Base-by-base conservation (phyloP, 2,888 invertebrate genomes). In the Brassicogethes aeneus region DNA sequence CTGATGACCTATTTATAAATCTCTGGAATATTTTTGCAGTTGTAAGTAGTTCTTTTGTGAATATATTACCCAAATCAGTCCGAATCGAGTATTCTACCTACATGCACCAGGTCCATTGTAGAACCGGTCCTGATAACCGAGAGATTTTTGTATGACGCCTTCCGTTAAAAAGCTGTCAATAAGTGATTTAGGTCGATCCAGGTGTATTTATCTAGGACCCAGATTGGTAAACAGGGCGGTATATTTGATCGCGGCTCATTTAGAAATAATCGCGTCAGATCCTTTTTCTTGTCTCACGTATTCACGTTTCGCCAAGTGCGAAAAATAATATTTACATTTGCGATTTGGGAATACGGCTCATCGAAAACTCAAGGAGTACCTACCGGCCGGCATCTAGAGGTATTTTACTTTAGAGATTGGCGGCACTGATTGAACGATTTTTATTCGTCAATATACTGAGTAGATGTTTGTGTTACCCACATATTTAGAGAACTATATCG, bases 141-240 rank as follows among this genome's bases (percentile, higher is more conserved):
- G n/a, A n/a, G n/a, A n/a, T n/a, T n/a, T n/a, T n/a, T n/a, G n/a
- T 33, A 10, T 10, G 13, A 40, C 17, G 17, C 16, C 16, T 35
- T 29, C 47, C 52, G 47, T 23, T 52, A 54, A 54, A 53, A 46
- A 54, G 48, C 60, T 63, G 62, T 64, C 63, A 61, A 62, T 63
- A 56, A 50, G 48, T 62, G 64, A 65, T 63, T 63, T 63, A 62
- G 62, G 62, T 59, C 45, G 52, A 44, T 61, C 66, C 66, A 66
- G 66, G 66, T 66, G 66, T 66, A 60, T 66, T 66, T 66, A 57
- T 59, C 55, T 58, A 62, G 59, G 60, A 39, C 50, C 57, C 45
- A 46, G 52, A 57, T 57, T 54, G 56, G 58, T 60, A 60, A 61
- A 62, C 60, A 61, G 51, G 55, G 58, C 63, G 60, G 62, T 44